Conservation (phyloP, 2,888 invertebrate genomes). For the Germaria angustata region DNA sequence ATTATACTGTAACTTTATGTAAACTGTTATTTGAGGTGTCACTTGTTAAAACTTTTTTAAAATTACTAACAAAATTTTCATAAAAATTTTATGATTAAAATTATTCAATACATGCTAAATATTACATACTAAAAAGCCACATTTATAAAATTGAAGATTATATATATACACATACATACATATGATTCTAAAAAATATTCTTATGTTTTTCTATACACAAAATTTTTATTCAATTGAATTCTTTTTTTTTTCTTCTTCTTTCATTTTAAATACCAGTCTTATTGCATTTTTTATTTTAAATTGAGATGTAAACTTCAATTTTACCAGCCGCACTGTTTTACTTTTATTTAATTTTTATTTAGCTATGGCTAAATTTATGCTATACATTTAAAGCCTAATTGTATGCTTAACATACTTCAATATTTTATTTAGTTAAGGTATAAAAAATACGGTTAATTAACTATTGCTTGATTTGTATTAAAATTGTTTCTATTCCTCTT, state of each 20-base stretch:
- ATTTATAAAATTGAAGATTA: conserved; percentile 1
- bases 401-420: conserved; percentile 20
- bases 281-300: conserved; percentile 26
- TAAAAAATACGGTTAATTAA: conserved; percentile 6
- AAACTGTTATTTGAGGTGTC: too few relatives aligned
- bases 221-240: not conserved
- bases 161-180: too few relatives aligned
- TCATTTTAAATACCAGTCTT: conserved; percentile 31
- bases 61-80: conserved; percentile 48
- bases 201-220: conserved; percentile 40
- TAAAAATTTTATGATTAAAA: conserved; percentile 48
- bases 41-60: conserved; percentile 66
- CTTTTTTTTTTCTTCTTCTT: not conserved
- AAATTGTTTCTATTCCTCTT: not conserved
- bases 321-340: not conserved
- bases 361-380: conserved; percentile 56
- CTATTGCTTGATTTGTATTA: conserved; percentile 23
- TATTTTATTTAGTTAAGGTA: not conserved
- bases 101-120: not conserved
- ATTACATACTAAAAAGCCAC: conserved; percentile 45
- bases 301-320: conserved; percentile 1
- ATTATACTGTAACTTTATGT: too few relatives aligned
- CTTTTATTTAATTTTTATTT: not conserved
- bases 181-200: conserved; percentile 59
- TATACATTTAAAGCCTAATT: conserved; percentile 38